phyloP scores from a whole-genome alignment of 2,888 invertebrate species.

The Cistogaster globosa region DNA sequence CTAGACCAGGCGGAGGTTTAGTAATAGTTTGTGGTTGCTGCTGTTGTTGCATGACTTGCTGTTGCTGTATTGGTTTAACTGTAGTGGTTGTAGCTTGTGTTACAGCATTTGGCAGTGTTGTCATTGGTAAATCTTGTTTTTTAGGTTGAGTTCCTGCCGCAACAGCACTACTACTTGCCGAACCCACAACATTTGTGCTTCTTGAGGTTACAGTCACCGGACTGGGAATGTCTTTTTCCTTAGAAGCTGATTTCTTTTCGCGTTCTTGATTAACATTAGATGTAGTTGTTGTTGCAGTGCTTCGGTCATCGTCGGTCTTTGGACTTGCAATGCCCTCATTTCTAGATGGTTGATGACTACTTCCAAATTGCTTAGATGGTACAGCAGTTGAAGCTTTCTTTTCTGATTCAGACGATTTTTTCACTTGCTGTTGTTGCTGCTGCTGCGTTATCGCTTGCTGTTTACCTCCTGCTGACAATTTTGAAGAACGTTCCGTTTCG shows the following conservation, averaged over 20 bases:
- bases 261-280: conserved; percentile 62
- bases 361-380: conserved; percentile 75
- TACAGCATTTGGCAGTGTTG: conserved; percentile 72
- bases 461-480: conserved; percentile 22
- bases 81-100: conserved; percentile 64
- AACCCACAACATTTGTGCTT: conserved; percentile 64
- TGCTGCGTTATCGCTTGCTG: conserved; percentile 63
- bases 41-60: conserved; percentile 81
- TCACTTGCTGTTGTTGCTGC: conserved; percentile 73
- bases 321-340: conserved; percentile 73
- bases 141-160: conserved; percentile 66
- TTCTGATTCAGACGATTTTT: conserved; percentile 64
- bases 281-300: not conserved
- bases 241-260: conserved; percentile 76
- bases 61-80: conserved; percentile 56
- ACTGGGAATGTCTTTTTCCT: conserved; percentile 77
- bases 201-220: conserved; percentile 32
- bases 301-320: conserved; percentile 84
- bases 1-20: conserved; percentile 76
- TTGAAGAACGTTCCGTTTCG: conserved; percentile 47
- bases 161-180: conserved; percentile 54
- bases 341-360: conserved; percentile 60
- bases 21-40: conserved; percentile 70
- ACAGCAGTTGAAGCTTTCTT: conserved; percentile 69
- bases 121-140: conserved; percentile 76